Evolutionary conservation across 1,140 invertebrate genomes (phyloP).

Genomic region (Pectinophora gossypiella): DNA sequence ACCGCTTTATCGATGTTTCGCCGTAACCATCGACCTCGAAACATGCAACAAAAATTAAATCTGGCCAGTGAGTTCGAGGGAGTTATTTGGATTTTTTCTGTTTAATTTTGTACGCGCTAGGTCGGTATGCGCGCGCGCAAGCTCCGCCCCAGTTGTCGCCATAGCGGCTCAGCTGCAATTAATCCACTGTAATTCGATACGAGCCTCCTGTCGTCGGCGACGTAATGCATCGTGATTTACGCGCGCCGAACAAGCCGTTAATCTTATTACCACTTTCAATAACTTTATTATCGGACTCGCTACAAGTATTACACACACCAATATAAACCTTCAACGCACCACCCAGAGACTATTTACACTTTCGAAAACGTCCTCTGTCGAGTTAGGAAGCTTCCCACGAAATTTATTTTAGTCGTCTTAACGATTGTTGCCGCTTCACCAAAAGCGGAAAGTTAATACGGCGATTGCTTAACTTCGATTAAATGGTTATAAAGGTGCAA

Average conservation of each 20-base stretch:
- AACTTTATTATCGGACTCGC: constrained; percentile 60
- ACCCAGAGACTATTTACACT: constrained; percentile 34
- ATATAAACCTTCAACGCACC: constrained; percentile 41
- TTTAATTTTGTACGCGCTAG: constrained; percentile 1
- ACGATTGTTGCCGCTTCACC: constrained; percentile 48
- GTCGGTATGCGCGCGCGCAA: constrained; percentile 20
- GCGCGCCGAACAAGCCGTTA: constrained; percentile 55
- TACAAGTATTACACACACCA: constrained; percentile 28
- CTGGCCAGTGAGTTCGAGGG: background rate
- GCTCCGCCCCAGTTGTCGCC: constrained; percentile 37
- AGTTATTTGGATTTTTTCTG: background rate
- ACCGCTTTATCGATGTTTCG: constrained; percentile 39
- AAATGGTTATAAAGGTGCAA: constrained; percentile 35
- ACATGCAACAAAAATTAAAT: constrained; percentile 46
- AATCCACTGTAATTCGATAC: constrained; percentile 65
- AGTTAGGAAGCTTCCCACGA: constrained; percentile 49
- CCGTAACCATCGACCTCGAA: constrained; percentile 29
- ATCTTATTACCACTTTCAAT: constrained; percentile 72
- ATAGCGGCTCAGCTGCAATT: constrained; percentile 47
- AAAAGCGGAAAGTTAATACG: constrained; percentile 54
- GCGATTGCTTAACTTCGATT: constrained; percentile 36
- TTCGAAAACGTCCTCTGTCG: constrained; percentile 22
- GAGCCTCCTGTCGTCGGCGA: constrained; percentile 54
- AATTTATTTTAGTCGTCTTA: constrained; percentile 61
- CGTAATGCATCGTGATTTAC: constrained; percentile 70